Percentiles rank a stretch among this genome's conserved stretches.
Conservation (phyloP, 2,797 vertebrate species). For the Dicrostonyx torquatus region DNA sequence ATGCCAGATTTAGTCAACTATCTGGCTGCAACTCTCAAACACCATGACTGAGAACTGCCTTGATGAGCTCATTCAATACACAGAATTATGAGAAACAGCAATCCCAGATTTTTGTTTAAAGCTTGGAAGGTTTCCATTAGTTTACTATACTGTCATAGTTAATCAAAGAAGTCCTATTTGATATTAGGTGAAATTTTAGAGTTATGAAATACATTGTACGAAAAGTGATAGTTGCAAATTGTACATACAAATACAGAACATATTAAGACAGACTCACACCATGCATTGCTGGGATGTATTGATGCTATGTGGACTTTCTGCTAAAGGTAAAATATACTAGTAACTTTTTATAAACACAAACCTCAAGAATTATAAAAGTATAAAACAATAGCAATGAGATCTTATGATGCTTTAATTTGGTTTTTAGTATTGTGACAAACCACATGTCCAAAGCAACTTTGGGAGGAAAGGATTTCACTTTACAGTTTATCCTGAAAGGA, state of each 20-base stretch:
- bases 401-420: neutral
- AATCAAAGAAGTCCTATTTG: neutral
- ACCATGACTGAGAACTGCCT: neutral
- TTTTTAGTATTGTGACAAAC: neutral
- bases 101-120: slow-evolving; percentile 20
- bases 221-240: neutral
- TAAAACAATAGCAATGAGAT: neutral
- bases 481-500: neutral
- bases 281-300: neutral
- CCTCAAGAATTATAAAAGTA: neutral
- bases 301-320: neutral
- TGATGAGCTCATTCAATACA: neutral
- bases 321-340: neutral
- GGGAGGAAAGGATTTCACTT: neutral
- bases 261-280: neutral
- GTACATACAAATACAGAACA: neutral
- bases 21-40: neutral
- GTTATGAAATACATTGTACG: neutral
- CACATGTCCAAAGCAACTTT: neutral
- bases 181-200: slow-evolving; percentile 4
- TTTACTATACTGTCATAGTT: neutral
- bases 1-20: neutral
- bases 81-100: neutral
- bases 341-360: neutral
- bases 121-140: neutral